These are phyloP conservation scores for Isaurus tuberculatus DNA, from an alignment of 92 coral and sea anemone species.

Conservation along the genomic window DNA sequence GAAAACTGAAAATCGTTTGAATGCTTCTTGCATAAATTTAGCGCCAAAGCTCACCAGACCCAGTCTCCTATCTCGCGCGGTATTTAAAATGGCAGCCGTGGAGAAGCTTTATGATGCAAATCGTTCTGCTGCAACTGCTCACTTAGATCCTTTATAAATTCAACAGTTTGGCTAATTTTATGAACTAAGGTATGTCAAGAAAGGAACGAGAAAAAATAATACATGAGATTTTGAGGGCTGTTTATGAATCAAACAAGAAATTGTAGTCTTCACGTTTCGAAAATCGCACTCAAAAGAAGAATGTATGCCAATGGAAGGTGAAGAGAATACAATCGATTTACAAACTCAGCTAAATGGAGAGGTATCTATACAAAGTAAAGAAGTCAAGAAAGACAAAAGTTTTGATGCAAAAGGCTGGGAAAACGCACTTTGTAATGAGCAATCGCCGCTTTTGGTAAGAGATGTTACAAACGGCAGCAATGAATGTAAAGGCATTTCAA, in stretches of 20 bases:
- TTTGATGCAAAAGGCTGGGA: too few relatives aligned
- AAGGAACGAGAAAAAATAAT: constrained; percentile 18
- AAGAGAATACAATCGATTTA: not conserved
- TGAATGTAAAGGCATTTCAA: too few relatives aligned
- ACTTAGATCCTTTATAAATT: not conserved
- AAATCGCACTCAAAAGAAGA: not conserved
- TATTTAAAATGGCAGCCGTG: constrained; percentile 34
- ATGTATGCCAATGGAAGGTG: not conserved
- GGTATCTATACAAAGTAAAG: too few relatives aligned
- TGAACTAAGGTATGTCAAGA: constrained; percentile 12
- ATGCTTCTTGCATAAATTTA: constrained; percentile 46
- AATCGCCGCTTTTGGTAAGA: too few relatives aligned
- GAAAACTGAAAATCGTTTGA: constrained; percentile 27
- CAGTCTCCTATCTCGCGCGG: constrained; percentile 16
- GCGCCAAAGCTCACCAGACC: constrained; percentile 43
- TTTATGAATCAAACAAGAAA: constrained; percentile 1
- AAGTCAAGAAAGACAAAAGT: too few relatives aligned
- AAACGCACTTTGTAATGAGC: too few relatives aligned
- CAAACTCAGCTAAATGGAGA: too few relatives aligned
- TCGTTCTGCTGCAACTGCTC: not conserved
- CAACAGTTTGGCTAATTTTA: constrained; percentile 2
- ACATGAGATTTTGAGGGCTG: not conserved
- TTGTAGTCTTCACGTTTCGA: not conserved
- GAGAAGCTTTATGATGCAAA: constrained; percentile 20
- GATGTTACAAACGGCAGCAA: too few relatives aligned